Evolutionary conservation across 2,888 invertebrate genomes (phyloP).

Genomic region (Xylota sylvarum): DNA sequence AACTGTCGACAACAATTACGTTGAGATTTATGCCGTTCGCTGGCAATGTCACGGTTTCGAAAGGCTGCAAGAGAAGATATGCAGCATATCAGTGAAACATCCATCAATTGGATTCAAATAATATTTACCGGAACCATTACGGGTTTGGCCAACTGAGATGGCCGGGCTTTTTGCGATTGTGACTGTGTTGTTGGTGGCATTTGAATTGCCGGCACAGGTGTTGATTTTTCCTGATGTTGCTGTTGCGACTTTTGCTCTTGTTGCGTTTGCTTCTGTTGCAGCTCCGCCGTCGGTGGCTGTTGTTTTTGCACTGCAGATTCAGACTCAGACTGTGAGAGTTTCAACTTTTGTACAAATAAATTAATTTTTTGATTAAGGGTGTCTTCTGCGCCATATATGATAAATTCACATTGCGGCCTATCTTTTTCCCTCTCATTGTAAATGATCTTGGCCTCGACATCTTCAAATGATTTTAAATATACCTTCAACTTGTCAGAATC

Average conservation of each 20-base stretch:
- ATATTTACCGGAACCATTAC: constrained; percentile 63
- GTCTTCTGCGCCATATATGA: constrained; percentile 11
- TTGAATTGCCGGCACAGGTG: neutral
- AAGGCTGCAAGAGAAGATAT: constrained; percentile 55
- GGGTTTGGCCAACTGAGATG: constrained; percentile 47
- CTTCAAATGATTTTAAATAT: constrained; percentile 72
- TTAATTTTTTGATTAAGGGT: constrained; percentile 70
- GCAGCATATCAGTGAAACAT: neutral
- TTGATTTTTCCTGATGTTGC: neutral
- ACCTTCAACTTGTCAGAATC: constrained; percentile 38
- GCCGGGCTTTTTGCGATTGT: constrained; percentile 25
- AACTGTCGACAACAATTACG: constrained; percentile 78
- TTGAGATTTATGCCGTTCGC: constrained; percentile 61
- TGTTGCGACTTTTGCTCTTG: neutral
- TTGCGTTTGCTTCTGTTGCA: neutral
- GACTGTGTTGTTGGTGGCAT: neutral
- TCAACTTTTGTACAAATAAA: constrained; percentile 25
- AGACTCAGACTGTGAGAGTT: neutral
- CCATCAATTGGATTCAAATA: neutral
- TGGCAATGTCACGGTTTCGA: constrained; percentile 44
- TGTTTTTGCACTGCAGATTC: neutral
- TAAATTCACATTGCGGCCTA: constrained; percentile 14
- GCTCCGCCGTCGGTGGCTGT: neutral
- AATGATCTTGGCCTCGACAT: constrained; percentile 60
- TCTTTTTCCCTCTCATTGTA: constrained; percentile 41